phyloP scores from a whole-genome alignment of 2,797 vertebrate genomes.

The Tragopan temminckii region DNA sequence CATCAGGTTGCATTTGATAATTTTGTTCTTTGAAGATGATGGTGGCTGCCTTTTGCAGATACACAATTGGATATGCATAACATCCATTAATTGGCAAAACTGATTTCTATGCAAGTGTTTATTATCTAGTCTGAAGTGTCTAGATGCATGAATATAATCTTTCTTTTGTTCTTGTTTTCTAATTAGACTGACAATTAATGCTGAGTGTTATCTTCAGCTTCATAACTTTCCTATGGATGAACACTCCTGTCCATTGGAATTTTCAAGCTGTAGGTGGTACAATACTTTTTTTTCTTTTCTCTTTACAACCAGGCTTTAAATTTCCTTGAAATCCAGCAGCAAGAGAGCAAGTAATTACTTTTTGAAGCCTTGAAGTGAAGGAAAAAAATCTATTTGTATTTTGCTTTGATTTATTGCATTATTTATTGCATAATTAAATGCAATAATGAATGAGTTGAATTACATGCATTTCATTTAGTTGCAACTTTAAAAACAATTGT shows the following conservation, averaged over 20 bases:
- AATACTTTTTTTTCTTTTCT: background rate
- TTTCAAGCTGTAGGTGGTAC: slow-evolving; percentile 97
- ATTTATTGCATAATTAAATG: background rate
- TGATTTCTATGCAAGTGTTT: slow-evolving; percentile 1
- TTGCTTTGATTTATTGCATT: background rate
- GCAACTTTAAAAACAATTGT: background rate
- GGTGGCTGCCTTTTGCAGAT: background rate
- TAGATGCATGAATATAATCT: background rate
- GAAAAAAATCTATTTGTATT: background rate
- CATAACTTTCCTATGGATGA: slow-evolving; percentile 99
- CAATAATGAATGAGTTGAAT: background rate
- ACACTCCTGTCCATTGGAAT: slow-evolving; percentile 98
- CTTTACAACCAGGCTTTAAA: background rate
- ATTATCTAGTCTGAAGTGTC: background rate
- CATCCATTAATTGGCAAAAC: background rate
- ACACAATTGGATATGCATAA: background rate
- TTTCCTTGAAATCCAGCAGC: background rate
- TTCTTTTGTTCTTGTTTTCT: background rate
- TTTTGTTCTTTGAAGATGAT: background rate
- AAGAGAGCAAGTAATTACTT: background rate
- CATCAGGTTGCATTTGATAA: background rate
- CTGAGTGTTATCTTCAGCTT: slow-evolving; percentile 99
- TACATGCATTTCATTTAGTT: background rate
- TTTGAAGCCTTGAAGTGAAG: background rate
- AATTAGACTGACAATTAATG: slow-evolving; percentile 98